Evolutionary conservation across 2,888 invertebrate genomes (phyloP).

Genomic region (Anagyrus pseudococci): DNA sequence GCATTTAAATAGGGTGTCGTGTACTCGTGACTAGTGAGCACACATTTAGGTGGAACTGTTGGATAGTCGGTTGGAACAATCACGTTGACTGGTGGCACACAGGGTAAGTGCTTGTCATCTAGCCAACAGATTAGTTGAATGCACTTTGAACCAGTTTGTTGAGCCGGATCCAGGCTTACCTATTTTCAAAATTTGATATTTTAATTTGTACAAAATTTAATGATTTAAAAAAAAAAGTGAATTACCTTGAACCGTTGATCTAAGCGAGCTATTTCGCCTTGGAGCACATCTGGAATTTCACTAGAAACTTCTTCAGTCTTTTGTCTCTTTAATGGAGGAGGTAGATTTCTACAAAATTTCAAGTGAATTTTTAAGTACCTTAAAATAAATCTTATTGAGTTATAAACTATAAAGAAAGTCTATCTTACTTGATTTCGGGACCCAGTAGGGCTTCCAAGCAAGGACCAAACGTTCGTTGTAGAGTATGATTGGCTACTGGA

Average conservation of each 20-base stretch:
- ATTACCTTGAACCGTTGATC: constrained; percentile 87
- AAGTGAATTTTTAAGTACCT: not conserved
- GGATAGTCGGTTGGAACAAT: constrained; percentile 86
- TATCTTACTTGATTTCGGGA: constrained; percentile 83
- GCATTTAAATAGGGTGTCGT: constrained; percentile 78
- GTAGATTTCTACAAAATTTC: constrained; percentile 67
- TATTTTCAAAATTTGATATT: constrained; percentile 35
- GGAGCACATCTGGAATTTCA: constrained; percentile 88
- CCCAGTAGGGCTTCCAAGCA: constrained; percentile 88
- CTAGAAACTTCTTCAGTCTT: constrained; percentile 73
- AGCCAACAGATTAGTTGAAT: constrained; percentile 83
- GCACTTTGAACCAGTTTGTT: constrained; percentile 73
- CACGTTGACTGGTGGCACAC: constrained; percentile 88
- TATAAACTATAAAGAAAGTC: constrained; percentile 10
- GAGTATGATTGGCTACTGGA: constrained; percentile 87
- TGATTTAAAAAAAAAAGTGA: constrained; percentile 8
- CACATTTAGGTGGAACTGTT: constrained; percentile 70
- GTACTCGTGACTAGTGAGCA: constrained; percentile 76
- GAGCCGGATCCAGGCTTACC: constrained; percentile 66
- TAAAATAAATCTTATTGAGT: not conserved
- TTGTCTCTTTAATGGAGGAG: constrained; percentile 75
- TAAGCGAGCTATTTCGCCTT: constrained; percentile 92
- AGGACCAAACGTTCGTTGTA: constrained; percentile 90
- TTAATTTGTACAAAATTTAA: not conserved
- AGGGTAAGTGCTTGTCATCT: constrained; percentile 89